Conservation (phyloP, 2,888 invertebrate species). For the Ariolimax columbianus region DNA sequence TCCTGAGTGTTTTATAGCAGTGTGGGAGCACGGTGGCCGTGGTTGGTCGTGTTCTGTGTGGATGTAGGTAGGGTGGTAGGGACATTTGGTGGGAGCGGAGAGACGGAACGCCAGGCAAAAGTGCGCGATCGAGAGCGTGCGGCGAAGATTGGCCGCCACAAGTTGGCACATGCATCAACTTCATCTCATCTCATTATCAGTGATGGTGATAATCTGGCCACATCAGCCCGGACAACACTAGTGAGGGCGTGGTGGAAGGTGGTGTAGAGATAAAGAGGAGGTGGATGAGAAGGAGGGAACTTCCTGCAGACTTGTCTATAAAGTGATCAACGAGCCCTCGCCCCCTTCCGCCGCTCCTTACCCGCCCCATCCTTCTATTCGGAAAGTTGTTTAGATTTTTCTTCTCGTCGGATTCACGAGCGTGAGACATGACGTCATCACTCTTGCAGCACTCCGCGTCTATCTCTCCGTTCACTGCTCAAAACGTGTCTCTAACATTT, state of each 20-base stretch:
- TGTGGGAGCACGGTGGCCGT: neutral
- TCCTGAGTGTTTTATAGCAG: neutral
- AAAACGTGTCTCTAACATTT: too few relatives aligned
- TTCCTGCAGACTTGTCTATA: neutral
- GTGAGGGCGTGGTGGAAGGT: neutral
- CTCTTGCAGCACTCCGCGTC: too few relatives aligned
- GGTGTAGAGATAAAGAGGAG: too few relatives aligned
- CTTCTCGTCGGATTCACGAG: neutral
- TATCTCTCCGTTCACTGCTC: too few relatives aligned
- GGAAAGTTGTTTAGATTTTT: neutral
- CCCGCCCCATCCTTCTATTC: neutral
- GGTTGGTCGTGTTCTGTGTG: neutral
- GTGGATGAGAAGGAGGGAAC: neutral
- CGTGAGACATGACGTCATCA: neutral
- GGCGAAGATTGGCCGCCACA: constrained; percentile 28
- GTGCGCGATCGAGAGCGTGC: constrained; percentile 11
- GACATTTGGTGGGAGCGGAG: neutral
- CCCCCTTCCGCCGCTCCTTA: neutral
- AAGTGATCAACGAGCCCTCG: neutral
- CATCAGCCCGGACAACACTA: neutral
- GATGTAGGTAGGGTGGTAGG: neutral
- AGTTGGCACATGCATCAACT: constrained; percentile 36
- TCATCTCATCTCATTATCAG: constrained; percentile 36
- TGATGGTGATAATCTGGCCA: constrained; percentile 17
- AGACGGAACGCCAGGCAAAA: neutral